Percentiles rank a stretch among this genome's conserved stretches.
phyloP scores from a whole-genome alignment of 2,113 vertebrate genomes.

The Colaptes auratus region DNA sequence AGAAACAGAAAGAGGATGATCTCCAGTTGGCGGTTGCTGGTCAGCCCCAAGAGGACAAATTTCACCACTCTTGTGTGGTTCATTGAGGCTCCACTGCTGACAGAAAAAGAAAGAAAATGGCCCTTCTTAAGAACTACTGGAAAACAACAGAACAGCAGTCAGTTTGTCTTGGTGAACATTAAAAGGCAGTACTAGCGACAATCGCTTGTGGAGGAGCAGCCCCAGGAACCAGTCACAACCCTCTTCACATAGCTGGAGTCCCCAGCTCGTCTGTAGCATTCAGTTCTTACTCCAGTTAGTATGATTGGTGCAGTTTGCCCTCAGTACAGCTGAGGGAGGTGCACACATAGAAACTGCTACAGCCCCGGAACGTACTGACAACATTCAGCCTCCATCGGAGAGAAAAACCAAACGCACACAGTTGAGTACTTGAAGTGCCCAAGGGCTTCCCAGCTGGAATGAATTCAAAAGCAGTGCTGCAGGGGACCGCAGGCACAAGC shows the following conservation, averaged over 20 bases:
- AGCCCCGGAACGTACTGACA: not conserved
- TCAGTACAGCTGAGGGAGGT: not conserved
- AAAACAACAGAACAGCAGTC: not conserved
- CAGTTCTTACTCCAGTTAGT: not conserved
- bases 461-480: not conserved
- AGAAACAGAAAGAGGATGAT: not conserved
- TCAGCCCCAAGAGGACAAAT: conserved; percentile 32
- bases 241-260: not conserved
- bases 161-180: not conserved
- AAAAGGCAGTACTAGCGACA: not conserved
- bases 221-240: not conserved
- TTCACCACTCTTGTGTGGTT: not conserved
- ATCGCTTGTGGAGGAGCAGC: not conserved
- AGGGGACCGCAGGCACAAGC: not conserved
- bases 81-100: not conserved
- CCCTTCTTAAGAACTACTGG: not conserved
- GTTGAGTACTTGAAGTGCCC: not conserved
- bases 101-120: too few relatives aligned
- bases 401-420: not conserved
- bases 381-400: not conserved
- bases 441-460: not conserved
- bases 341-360: not conserved
- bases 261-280: not conserved
- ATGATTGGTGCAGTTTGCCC: not conserved
- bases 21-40: not conserved